Evolutionary conservation across 2,888 invertebrate species (phyloP), one percentile per base, ranked within the genome.

Genomic region (Acleris cristana): DNA sequence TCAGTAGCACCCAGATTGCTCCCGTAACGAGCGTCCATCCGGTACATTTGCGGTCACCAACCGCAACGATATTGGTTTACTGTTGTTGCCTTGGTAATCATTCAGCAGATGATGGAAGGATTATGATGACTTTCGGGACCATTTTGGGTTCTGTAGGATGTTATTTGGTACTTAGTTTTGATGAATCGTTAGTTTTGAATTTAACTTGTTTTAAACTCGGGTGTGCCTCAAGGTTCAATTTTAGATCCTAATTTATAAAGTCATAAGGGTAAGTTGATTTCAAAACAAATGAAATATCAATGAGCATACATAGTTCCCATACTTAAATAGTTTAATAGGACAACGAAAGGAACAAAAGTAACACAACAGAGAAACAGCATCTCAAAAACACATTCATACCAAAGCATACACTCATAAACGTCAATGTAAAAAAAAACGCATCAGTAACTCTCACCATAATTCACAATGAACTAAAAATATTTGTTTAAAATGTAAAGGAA

Each of bases 401-500:
- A 16, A 16, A 56, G 34, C 44, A 51, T 54, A 65, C 40, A 40
- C 40, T 54, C 56, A 56, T 61, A 65, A 65, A 65, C 26, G 65
- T 65, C 65, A 60, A 40, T 30, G 60, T 55, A 51, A 72, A 73
- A 69, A 71, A 72, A 71, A 72, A 51, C 34, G 34, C 60, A 51
- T 48, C 45, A 10, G 48, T 34, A 58, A 59, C 58, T 67, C 67
- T 49, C 63, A 44, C 67, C 67, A 63, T 67, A 67, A 58, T 57
- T 67, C 67, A 67, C 66, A 14, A 26, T 51, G 48, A 64, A 64
- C 64, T 67, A 60, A 69, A 68, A 56, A 60, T 81, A 77, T 87
- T 86, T 86, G 86, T 83, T 84, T 84, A 84, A 80, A 84, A 78
- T 81, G 81, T 82, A 83, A 78, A 77, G 76, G 70, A 64, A 61